phyloP scores from a whole-genome alignment of 2,113 vertebrate species.

The Urocitellus parryii region DNA sequence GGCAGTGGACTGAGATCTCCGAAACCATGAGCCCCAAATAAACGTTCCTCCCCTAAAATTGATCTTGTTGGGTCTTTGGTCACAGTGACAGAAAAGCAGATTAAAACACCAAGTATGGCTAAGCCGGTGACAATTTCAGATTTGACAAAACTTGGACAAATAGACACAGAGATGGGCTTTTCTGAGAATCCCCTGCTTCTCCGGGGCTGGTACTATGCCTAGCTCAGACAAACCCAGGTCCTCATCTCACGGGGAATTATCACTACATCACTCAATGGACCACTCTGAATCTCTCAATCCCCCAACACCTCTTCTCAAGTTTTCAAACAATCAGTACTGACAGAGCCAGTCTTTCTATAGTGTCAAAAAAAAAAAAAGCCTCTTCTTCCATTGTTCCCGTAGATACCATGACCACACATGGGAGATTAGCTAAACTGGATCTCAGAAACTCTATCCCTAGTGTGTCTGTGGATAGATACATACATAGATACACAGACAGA shows the following conservation, averaged over 20 bases:
- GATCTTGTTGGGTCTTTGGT: too few species aligned
- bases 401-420: too few species aligned
- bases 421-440: background rate
- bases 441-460: background rate
- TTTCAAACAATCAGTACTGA: background rate
- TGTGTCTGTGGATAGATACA: too few species aligned
- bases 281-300: background rate
- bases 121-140: background rate
- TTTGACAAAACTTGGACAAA: fast-evolving
- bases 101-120: too few species aligned
- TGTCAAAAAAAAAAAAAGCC: background rate
- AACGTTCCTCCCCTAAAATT: too few species aligned
- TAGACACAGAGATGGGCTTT: background rate
- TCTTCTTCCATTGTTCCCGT: background rate
- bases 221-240: too few species aligned
- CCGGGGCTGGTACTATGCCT: background rate
- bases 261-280: fast-evolving
- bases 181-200: background rate
- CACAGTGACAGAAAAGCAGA: too few species aligned
- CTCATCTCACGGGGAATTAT: fast-evolving
- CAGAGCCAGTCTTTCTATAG: background rate
- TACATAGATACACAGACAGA: background rate
- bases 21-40: too few species aligned
- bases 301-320: fast-evolving
- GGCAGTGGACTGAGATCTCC: too few species aligned